Evolutionary conservation across 2,797 vertebrate genomes (phyloP), one percentile per base, ranked within the genome.

Genomic region (Sebastes cheni): DNA sequence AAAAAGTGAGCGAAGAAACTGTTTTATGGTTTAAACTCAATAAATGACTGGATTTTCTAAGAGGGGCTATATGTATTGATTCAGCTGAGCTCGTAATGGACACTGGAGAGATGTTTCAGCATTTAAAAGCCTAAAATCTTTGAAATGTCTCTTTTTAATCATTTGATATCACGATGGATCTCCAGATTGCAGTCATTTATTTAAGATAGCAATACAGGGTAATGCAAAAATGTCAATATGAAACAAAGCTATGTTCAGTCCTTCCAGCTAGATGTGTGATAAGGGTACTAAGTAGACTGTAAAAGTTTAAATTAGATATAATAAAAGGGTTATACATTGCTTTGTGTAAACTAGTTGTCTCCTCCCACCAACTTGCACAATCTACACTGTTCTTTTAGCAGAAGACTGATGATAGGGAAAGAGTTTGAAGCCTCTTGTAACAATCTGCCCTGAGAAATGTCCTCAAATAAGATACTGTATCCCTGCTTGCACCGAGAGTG

Each of bases 11-110:
- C 27, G 3, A 34, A 70, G 10, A 39, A 56, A 64, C 8, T 20
- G 32, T 74, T 75, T 71, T 66, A 79, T 58, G 54, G 79, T 88
- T 83, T 74, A 75, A 52, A 60, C 67, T 84, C 62, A 72, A 56
- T 75, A 50, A 82, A 82, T 77, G 34, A 36, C 75, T 36, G 8
- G 27, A 65, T 68, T 74, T 79, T 76, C 20, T 27, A 39, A 77
- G 23, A 75, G 10, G 36, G 59, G 58, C 42, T 68, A 4, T 59
- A 29, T 65, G 25, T 74, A 80, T 80, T 59, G 75, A 86, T 79
- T 64, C 59, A 68, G 27, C 32, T 42, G 42, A 42, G 72, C 29
- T 11, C 58, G 59, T 72, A 77, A 85, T 79, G 69, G 78, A 50
- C 46, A 72, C 18, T 67, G 22, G 52, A 66, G 72, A 80, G 27